Base-by-base conservation (phyloP, 2,113 vertebrate genomes). In the Eretmochelys imbricata region DNA sequence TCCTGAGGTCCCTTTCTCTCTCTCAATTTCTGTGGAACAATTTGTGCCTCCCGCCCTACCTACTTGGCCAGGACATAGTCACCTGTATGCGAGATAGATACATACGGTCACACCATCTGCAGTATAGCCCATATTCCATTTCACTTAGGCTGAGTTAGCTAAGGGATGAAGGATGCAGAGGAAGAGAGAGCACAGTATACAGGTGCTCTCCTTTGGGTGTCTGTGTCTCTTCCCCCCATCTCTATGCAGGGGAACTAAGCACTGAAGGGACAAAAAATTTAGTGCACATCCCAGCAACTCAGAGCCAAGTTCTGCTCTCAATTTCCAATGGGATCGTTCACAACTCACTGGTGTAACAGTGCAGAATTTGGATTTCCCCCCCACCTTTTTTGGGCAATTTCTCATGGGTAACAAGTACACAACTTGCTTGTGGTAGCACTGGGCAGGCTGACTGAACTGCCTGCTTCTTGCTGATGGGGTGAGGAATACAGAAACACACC, bases 71-170 rank as follows among this genome's bases (percentile, higher is more conserved):
- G 59, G 84, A 27, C 7, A 24, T 50, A 84, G 89, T 89, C 80
- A 84, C 49, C 13, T 48, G 12, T 62, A 46, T 19, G 49, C 19
- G 1, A 0, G 4, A 2, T 22, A 19, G 38, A n/a, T 10, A 3
- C 0, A 0, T 20, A 49, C 22, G 9, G 19, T 0, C 0, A 20
- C 0, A 20, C 42, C 72, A 27, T 11, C 72, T 22, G 20, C 80
- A 88, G 78, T 1, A 0, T 14, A 35, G 31, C 16, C 42, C 35
- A 12, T 35, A 51, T 3, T 42, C 38, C 38, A 10, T 46, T 29
- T 57, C 38, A 29, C 38, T 5, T 12, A 35, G 31, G 3, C 57
- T n/a, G 57, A 22, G 48, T 50, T 25, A 16, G 53, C 13, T 38
- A 14, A 48, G 46, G 46, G 22, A 19, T 6, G 8, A 65, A 50